A percentile compares a stretch with the other conserved stretches of the same genome.
These are phyloP conservation scores for Panagrolaimus sp. DNA, from an alignment of 1,140 invertebrate species.

Conservation along the genomic window DNA sequence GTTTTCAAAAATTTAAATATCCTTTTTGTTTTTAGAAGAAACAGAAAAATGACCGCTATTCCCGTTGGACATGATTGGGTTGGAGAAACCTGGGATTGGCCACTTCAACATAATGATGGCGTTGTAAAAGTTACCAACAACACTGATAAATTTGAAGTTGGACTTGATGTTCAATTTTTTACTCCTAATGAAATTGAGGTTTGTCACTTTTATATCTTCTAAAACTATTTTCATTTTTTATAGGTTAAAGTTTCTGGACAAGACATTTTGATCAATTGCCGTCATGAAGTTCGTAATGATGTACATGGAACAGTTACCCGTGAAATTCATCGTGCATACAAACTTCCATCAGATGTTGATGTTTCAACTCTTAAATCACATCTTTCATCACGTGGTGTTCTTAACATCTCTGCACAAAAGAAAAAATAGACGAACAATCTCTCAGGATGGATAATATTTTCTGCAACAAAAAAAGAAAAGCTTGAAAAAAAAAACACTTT, in stretches of 20 bases:
- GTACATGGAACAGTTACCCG: slow-evolving; percentile 49
- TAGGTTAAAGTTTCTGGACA: slow-evolving; percentile 52
- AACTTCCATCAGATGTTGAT: slow-evolving; percentile 52
- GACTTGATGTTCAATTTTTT: slow-evolving; percentile 55
- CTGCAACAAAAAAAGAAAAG: too few species aligned
- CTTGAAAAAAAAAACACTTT: too few species aligned
- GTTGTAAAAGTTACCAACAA: slow-evolving; percentile 51
- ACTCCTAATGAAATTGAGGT: slow-evolving; percentile 56
- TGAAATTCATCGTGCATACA: slow-evolving; percentile 52
- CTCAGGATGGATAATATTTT: background rate
- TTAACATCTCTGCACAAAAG: slow-evolving; percentile 48
- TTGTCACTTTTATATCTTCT: slow-evolving; percentile 12
- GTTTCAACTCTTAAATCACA: slow-evolving; percentile 47
- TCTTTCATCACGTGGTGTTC: slow-evolving; percentile 42
- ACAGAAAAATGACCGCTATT: slow-evolving; percentile 8
- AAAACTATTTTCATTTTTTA: slow-evolving; percentile 22
- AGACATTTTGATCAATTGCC: slow-evolving; percentile 52
- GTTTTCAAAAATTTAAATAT: slow-evolving; percentile 11
- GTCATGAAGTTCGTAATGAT: slow-evolving; percentile 51
- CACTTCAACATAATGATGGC: slow-evolving; percentile 38
- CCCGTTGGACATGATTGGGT: slow-evolving; percentile 20
- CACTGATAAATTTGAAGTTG: slow-evolving; percentile 54
- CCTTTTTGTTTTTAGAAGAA: background rate
- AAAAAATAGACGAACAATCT: slow-evolving; percentile 38
- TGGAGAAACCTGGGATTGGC: slow-evolving; percentile 27